phyloP scores from a whole-genome alignment of 2,113 vertebrate species.

The Xiphophorus hellerii region DNA sequence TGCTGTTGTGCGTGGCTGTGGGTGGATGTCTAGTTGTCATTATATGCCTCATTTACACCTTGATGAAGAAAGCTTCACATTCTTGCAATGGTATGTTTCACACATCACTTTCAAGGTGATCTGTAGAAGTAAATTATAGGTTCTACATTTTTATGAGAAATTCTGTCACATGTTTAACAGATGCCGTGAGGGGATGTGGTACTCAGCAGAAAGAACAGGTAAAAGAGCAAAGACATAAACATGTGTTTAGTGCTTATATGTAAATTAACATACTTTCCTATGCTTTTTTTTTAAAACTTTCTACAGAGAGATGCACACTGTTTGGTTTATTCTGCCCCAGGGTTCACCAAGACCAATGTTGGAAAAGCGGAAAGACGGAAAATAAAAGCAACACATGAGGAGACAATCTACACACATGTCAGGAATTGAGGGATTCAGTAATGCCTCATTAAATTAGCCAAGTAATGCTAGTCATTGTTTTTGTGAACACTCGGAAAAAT shows the following conservation, averaged over 20 bases:
- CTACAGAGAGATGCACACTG: fast-evolving
- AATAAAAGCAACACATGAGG: fast-evolving
- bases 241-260: neutral
- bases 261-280: neutral
- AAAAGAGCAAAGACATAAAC: neutral
- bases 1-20: neutral
- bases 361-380: fast-evolving
- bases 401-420: conserved; percentile 6
- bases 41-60: neutral
- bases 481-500: neutral
- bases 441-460: neutral
- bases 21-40: conserved; percentile 4
- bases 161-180: neutral
- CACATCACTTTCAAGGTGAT: neutral
- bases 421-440: neutral
- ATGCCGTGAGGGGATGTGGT: neutral
- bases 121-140: neutral
- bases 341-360: neutral
- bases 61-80: fast-evolving
- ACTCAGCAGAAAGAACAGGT: neutral
- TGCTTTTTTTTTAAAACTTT: neutral
- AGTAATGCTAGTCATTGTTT: neutral
- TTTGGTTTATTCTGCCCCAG: fast-evolving
- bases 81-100: fast-evolving
- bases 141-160: neutral